Base-by-base conservation (phyloP, 2,113 vertebrate species). In the Philantomba maxwellii region DNA sequence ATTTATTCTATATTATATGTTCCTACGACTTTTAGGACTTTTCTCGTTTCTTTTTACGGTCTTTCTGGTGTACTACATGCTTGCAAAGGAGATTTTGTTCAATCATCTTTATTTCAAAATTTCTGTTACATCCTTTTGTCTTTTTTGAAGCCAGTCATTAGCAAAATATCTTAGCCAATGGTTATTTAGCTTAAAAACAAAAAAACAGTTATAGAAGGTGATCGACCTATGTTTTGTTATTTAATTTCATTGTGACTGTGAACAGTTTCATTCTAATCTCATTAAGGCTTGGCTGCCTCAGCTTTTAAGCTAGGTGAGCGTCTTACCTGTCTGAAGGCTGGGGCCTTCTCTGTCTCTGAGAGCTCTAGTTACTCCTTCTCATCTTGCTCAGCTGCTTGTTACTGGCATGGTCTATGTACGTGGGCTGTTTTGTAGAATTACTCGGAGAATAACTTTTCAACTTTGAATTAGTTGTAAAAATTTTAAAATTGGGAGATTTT, bases 141-240 rank as follows among this genome's bases (percentile, higher is more conserved):
- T 14, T 64, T 85, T n/a, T 88, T 25, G 7, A 87, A 92, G 15
- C 28, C 33, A 60, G 90, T 47, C 10, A 21, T 58, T 91, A 87
- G 39, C 88, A 94, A 93, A 86, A 95, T 58, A 60, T 62, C 55
- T 25, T 91, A 85, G 39, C n/a, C 70, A 89, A 1, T 82, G 28
- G 17, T 84, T 94, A n/a, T 73, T 94, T 94, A 88, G 19, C 45
- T 90, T 94, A 81, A 89, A 93, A 91, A 84, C 17, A 86, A 47
- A 80, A 94, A 89, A 88, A 15, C 11, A 73, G n/a, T 89, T 2
- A 2, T 55, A 30, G 39, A 70, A 75, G 12, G 30, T 93, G 13
- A 77, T 64, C 33, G 89, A 1, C 33, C 47, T 93, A 12, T 81
- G 36, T 60, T 94, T 45, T 82, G 8, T 77, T 64, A 7, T 87